Percentiles rank a stretch among this genome's conserved stretches.
phyloP scores from a whole-genome alignment of 2,888 invertebrate species.

The Nowickia ferox region DNA sequence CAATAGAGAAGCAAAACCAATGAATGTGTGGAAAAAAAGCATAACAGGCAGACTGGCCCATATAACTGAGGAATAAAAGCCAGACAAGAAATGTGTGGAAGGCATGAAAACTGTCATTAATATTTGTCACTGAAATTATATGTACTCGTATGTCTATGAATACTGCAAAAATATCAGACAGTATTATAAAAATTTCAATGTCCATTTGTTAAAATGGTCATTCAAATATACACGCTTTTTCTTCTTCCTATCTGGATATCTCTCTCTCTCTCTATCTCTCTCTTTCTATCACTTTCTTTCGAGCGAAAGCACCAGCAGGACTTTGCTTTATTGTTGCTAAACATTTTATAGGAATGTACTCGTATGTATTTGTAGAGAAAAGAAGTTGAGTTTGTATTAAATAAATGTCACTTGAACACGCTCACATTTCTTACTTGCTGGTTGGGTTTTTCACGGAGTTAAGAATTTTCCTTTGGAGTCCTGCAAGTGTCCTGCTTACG shows the following conservation, averaged over 20 bases:
- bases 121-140: slow-evolving; percentile 74
- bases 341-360: slow-evolving; percentile 34
- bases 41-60: slow-evolving; percentile 47
- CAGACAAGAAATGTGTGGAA: slow-evolving; percentile 43
- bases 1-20: slow-evolving; percentile 33
- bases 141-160: slow-evolving; percentile 40
- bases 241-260: too few relatives aligned
- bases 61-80: not conserved
- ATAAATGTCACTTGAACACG: slow-evolving; percentile 68
- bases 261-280: not conserved
- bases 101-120: slow-evolving; percentile 75
- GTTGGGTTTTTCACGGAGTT: not conserved
- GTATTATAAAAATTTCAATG: slow-evolving; percentile 41
- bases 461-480: not conserved
- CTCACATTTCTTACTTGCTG: slow-evolving; percentile 42
- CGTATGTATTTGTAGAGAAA: not conserved
- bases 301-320: slow-evolving; percentile 41
- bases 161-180: slow-evolving; percentile 40
- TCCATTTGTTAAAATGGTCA: slow-evolving; percentile 61
- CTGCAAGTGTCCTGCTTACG: slow-evolving; percentile 9
- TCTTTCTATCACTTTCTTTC: not conserved
- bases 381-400: slow-evolving; percentile 42
- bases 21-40: not conserved
- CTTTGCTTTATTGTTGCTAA: slow-evolving; percentile 59
- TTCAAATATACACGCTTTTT: not conserved